These are phyloP conservation scores for Neodiprion lecontei DNA, from an alignment of 1,140 invertebrate genomes.

Conservation along the genomic window DNA sequence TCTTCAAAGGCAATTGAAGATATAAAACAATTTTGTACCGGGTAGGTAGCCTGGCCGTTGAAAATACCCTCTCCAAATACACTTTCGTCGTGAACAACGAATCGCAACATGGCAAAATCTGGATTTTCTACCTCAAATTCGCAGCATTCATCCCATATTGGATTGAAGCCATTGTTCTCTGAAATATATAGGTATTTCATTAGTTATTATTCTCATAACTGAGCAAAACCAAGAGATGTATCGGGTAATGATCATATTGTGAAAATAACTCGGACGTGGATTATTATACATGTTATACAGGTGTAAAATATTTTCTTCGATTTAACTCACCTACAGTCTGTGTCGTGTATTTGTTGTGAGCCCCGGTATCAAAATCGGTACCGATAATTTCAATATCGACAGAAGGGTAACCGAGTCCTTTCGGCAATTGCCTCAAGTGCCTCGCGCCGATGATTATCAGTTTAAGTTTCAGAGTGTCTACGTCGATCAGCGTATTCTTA, in stretches of 20 bases:
- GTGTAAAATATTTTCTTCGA: conserved; percentile 20
- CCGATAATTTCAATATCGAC: conserved; percentile 91
- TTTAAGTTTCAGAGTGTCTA: conserved; percentile 71
- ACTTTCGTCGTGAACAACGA: conserved; percentile 91
- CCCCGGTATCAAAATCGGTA: conserved; percentile 78
- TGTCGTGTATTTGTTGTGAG: conserved; percentile 75
- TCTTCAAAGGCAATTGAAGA: not conserved
- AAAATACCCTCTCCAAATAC: conserved; percentile 94
- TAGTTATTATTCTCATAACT: not conserved
- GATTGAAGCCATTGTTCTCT: conserved; percentile 94
- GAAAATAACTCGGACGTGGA: not conserved
- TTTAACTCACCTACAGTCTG: conserved; percentile 72
- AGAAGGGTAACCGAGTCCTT: conserved; percentile 88
- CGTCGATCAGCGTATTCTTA: conserved; percentile 63
- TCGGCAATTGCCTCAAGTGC: conserved; percentile 81
- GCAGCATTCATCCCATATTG: conserved; percentile 83
- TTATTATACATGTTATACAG: not conserved
- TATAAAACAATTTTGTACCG: conserved; percentile 61
- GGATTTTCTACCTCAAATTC: conserved; percentile 85
- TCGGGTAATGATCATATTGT: not conserved
- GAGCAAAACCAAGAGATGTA: not conserved
- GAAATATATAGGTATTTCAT: conserved; percentile 39
- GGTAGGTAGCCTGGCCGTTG: conserved; percentile 90
- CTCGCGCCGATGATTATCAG: conserved; percentile 83
- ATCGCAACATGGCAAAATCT: conserved; percentile 83